Evolutionary conservation across 2,113 vertebrate species (phyloP).

Genomic region (Salvelinus namaycush): DNA sequence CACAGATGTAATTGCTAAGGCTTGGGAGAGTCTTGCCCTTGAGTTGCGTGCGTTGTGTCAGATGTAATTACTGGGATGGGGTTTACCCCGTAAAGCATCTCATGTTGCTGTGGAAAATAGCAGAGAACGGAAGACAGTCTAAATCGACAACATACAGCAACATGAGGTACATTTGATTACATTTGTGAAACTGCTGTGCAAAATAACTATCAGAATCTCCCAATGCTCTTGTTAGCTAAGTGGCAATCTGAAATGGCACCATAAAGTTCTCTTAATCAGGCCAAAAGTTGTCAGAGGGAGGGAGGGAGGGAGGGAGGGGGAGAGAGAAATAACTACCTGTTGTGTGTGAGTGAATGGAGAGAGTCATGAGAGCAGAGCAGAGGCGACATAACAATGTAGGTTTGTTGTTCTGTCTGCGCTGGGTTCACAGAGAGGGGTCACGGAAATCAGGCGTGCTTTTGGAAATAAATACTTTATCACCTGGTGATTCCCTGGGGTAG

Average conservation of each 20-base stretch:
- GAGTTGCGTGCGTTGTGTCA: conserved; percentile 51
- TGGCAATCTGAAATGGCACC: no score
- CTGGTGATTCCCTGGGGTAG: conserved; percentile 72
- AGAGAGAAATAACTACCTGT: neutral
- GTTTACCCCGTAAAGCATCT: conserved; percentile 24
- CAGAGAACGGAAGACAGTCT: conserved; percentile 27
- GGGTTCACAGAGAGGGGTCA: conserved; percentile 62
- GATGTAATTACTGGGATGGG: conserved; percentile 60
- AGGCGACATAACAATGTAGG: conserved; percentile 45
- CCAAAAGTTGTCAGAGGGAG: no score
- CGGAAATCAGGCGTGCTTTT: conserved; percentile 70
- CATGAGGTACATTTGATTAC: conserved; percentile 12
- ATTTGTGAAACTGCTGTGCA: no score
- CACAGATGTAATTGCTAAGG: conserved; percentile 41
- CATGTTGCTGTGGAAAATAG: conserved; percentile 40
- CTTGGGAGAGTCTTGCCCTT: conserved; percentile 44
- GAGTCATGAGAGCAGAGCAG: conserved; percentile 1
- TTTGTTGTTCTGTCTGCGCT: conserved; percentile 56
- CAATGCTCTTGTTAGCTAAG: no score
- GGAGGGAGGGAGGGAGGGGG: no score
- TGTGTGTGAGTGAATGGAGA: conserved; percentile 19
- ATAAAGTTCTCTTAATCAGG: no score
- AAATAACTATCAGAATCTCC: no score
- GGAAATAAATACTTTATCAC: conserved; percentile 80
- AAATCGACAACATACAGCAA: conserved; percentile 54